phyloP scores from a whole-genome alignment of 2,797 vertebrate species.

The Carduelis carduelis region DNA sequence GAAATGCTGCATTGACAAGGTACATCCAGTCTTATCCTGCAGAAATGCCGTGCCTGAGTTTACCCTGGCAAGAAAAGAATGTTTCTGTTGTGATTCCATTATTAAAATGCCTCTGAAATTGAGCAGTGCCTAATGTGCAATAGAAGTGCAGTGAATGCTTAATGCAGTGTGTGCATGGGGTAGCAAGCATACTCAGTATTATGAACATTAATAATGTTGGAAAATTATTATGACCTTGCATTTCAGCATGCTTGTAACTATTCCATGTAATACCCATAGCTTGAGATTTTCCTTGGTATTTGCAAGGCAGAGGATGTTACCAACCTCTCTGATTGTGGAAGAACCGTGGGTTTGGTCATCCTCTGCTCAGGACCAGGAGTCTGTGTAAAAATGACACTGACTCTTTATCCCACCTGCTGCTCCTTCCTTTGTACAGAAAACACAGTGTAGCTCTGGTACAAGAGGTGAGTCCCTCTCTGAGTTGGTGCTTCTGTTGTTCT shows the following conservation, averaged over 20 bases:
- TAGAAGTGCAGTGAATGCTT: background rate
- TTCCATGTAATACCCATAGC: background rate
- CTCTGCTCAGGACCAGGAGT: background rate
- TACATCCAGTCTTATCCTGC: background rate
- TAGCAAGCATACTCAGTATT: background rate
- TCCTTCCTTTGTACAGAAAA: background rate
- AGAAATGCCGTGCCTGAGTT: background rate
- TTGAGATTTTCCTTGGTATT: background rate
- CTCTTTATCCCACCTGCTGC: rapidly evolving
- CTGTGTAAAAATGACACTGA: background rate
- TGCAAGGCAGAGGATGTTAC: rapidly evolving
- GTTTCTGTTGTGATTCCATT: background rate
- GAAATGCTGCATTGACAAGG: conserved; percentile 22
- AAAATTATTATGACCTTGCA: background rate
- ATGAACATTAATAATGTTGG: background rate
- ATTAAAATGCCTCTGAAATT: background rate
- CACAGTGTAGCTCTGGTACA: no score
- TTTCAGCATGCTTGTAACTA: background rate
- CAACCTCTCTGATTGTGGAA: background rate
- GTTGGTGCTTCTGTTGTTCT: background rate
- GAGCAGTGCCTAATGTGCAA: background rate
- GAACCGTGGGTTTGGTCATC: background rate
- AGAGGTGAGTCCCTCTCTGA: background rate
- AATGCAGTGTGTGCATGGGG: background rate
- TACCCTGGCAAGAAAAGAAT: background rate